Conservation (phyloP, 2,888 invertebrate genomes). For the Spisula subtruncata region DNA sequence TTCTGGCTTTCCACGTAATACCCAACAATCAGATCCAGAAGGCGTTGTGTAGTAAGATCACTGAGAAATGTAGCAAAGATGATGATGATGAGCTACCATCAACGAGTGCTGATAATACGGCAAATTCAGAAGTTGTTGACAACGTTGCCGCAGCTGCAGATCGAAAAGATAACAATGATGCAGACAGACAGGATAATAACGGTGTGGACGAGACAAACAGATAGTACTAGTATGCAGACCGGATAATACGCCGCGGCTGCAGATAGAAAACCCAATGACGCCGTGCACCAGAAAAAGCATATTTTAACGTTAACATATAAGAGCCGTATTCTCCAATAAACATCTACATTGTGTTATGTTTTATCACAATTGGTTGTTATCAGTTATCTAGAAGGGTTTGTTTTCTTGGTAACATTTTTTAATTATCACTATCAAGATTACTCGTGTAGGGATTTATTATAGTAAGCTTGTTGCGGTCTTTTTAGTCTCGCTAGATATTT, state of each 20-base stretch:
- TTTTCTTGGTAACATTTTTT: too few relatives aligned
- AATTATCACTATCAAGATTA: too few relatives aligned
- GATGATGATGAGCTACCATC: background rate
- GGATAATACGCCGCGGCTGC: background rate
- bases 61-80: constrained; percentile 30
- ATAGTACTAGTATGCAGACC: too few relatives aligned
- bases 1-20: constrained; percentile 55
- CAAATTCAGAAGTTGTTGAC: constrained; percentile 10
- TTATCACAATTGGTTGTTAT: too few relatives aligned
- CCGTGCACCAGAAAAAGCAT: background rate
- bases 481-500: too few relatives aligned
- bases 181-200: background rate
- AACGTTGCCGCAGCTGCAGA: background rate
- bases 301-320: too few relatives aligned
- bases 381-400: too few relatives aligned
- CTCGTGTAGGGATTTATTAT: too few relatives aligned
- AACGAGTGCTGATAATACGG: background rate
- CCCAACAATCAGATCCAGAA: constrained; percentile 57
- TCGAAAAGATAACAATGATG: too few relatives aligned
- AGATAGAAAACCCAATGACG: background rate
- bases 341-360: too few relatives aligned
- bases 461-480: too few relatives aligned
- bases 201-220: background rate
- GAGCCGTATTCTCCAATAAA: too few relatives aligned
- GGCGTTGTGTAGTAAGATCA: constrained; percentile 50